These are phyloP conservation scores for Octomys mimax DNA, from an alignment of 2,797 vertebrate species.

Conservation along the genomic window DNA sequence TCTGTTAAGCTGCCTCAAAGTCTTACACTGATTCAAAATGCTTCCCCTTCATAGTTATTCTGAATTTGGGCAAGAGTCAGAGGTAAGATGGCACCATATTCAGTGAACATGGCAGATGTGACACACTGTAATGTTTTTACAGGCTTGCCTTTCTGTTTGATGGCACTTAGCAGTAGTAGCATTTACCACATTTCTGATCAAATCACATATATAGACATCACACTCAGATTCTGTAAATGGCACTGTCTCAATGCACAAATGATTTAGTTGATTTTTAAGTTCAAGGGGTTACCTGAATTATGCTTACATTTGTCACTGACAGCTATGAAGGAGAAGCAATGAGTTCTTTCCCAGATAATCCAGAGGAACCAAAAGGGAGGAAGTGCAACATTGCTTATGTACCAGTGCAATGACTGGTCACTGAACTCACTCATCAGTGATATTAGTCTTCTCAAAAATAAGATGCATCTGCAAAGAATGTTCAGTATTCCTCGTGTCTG, in stretches of 20 bases:
- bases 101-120: background rate
- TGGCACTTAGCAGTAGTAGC: background rate
- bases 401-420: background rate
- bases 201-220: background rate
- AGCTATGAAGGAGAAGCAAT: conserved; percentile 47
- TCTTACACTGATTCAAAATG: background rate
- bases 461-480: background rate
- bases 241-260: background rate
- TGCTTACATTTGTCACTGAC: background rate
- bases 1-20: background rate
- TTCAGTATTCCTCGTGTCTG: background rate
- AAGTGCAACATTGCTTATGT: background rate
- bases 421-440: background rate
- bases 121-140: background rate
- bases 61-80: background rate
- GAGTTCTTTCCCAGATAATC: background rate
- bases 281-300: background rate
- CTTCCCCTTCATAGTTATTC: background rate
- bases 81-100: background rate
- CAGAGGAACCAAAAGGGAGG: background rate
- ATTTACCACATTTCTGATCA: background rate
- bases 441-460: background rate
- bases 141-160: background rate
- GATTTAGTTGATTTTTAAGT: conserved; percentile 44
- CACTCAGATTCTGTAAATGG: background rate